Evolutionary conservation across 2,113 vertebrate species (phyloP).

Genomic region (Silurus asotus): DNA sequence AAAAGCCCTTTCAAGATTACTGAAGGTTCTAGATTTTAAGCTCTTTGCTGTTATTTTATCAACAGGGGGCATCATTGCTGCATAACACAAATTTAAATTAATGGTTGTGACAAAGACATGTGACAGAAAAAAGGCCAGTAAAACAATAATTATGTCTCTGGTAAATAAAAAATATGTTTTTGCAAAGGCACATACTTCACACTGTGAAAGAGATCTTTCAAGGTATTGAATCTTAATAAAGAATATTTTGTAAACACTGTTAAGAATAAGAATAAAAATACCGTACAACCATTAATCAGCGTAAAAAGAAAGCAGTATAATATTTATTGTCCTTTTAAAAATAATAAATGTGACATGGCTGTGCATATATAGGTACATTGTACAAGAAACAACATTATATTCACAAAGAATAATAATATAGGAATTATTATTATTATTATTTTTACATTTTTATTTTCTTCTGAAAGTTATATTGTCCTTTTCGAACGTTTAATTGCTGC

Average conservation of each 20-base stretch:
- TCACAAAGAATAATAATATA: background rate
- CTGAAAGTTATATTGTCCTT: background rate
- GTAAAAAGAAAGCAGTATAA: background rate
- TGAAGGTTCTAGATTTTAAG: background rate
- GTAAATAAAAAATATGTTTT: background rate
- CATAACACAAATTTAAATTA: background rate
- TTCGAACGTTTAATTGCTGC: background rate
- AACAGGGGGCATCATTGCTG: slow-evolving; percentile 44
- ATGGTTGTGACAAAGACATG: background rate
- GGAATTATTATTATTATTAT: background rate
- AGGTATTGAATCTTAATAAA: background rate
- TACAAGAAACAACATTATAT: background rate
- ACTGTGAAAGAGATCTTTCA: background rate
- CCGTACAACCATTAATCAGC: background rate
- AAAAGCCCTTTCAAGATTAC: background rate
- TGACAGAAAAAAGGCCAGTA: background rate
- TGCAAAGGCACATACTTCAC: background rate
- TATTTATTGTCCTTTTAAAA: slow-evolving; percentile 32
- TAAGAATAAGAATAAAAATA: background rate
- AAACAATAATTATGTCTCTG: background rate
- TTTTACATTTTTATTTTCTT: background rate
- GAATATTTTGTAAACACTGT: too few species aligned
- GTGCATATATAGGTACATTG: background rate
- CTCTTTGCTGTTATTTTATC: slow-evolving; percentile 16
- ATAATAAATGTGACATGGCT: slow-evolving; percentile 1